Conservation (phyloP, 1,140 invertebrate genomes). For the Aphelinus atriplicis region DNA sequence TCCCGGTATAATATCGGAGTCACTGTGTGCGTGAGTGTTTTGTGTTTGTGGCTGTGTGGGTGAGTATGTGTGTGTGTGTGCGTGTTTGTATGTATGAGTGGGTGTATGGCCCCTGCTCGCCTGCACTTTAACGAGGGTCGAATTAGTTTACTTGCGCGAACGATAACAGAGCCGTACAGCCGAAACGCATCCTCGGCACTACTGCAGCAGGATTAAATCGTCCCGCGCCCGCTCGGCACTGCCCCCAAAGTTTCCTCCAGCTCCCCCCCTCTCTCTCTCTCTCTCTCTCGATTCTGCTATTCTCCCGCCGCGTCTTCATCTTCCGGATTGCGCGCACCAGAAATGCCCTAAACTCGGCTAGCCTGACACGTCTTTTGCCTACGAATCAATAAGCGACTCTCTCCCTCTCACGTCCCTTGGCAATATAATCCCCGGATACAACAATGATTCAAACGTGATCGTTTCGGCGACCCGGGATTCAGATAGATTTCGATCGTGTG, state of each 20-base stretch:
- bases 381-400: too few relatives aligned
- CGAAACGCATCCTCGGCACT: slow-evolving; percentile 25
- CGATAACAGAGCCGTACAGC: slow-evolving; percentile 28
- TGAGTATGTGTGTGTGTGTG: too few relatives aligned
- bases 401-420: too few relatives aligned
- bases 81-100: not conserved
- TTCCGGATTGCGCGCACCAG: not conserved
- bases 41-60: not conserved
- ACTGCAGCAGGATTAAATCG: slow-evolving; percentile 17
- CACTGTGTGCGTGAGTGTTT: too few relatives aligned
- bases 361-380: too few relatives aligned
- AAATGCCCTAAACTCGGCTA: too few relatives aligned
- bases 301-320: slow-evolving; percentile 6
- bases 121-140: slow-evolving; percentile 36
- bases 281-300: too few relatives aligned
- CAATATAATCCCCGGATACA: too few relatives aligned
- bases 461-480: too few relatives aligned
- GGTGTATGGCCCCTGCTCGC: not conserved
- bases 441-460: too few relatives aligned
- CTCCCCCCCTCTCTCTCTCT: not conserved
- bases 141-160: slow-evolving; percentile 34
- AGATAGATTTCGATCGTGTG: too few relatives aligned
- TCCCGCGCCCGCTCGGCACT: not conserved
- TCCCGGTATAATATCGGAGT: slow-evolving; percentile 7
- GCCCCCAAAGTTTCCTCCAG: slow-evolving; percentile 8